Evolutionary conservation across 2,113 vertebrate species (phyloP).

Genomic region (Tretioscincus oriximinensis): DNA sequence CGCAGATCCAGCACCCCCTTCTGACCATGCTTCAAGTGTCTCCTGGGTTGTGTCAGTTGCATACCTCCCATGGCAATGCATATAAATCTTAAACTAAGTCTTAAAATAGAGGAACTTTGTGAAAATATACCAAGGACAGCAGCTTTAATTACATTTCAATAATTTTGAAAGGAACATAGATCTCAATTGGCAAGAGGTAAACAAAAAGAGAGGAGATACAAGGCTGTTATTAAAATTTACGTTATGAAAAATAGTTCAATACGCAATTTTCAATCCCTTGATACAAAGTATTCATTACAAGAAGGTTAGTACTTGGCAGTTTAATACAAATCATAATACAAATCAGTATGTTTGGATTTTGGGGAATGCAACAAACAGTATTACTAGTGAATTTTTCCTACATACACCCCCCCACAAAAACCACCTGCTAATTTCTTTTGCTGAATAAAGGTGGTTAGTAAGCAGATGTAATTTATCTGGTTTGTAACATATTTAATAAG

Average conservation of each 20-base stretch:
- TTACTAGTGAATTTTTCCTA: too few species aligned
- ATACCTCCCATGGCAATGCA: neutral
- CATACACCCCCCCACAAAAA: too few species aligned
- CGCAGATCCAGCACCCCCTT: too few species aligned
- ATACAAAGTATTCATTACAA: neutral
- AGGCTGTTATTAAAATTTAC: neutral
- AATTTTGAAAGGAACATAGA: neutral
- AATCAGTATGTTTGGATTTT: neutral
- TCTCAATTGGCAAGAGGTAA: neutral
- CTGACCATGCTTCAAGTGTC: too few species aligned
- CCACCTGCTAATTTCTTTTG: neutral
- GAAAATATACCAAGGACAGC: neutral
- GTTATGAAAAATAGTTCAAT: neutral
- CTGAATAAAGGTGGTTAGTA: neutral
- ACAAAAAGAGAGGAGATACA: neutral
- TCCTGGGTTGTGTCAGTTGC: too few species aligned
- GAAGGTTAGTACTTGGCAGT: neutral
- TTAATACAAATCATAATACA: constrained; percentile 1
- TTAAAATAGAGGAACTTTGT: neutral
- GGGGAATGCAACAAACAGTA: too few species aligned
- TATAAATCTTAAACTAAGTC: neutral
- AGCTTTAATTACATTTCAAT: neutral
- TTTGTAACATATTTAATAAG: neutral
- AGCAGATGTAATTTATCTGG: neutral
- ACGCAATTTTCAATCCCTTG: neutral